These are phyloP conservation scores for Erannis defoliaria DNA, from an alignment of 2,888 invertebrate genomes.

Conservation along the genomic window DNA sequence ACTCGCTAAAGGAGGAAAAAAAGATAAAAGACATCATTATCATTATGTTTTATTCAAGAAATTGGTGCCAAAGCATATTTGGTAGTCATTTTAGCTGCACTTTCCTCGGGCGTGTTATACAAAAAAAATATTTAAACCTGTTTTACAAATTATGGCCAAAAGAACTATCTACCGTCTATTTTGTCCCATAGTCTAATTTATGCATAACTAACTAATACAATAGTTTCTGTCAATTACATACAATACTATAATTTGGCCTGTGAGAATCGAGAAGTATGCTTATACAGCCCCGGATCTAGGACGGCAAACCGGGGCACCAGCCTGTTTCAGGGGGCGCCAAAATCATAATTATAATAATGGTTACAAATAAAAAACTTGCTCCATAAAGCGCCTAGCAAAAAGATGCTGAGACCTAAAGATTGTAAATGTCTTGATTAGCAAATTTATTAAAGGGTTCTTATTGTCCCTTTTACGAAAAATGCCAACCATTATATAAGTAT, in stretches of 20 bases:
- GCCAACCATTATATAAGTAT: no score
- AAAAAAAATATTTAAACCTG: background rate
- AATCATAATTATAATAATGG: no score
- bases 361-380: no score
- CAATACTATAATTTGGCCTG: constrained; percentile 7
- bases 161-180: constrained; percentile 12
- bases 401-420: no score
- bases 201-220: background rate
- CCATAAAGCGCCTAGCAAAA: no score
- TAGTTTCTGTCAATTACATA: constrained; percentile 23
- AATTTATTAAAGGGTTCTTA: no score
- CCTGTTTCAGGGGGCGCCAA: no score
- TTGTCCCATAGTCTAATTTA: constrained; percentile 2
- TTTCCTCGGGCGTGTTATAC: background rate
- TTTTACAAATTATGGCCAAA: background rate
- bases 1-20: background rate
- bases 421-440: no score
- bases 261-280: constrained; percentile 13
- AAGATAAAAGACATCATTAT: background rate
- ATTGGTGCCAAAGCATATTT: background rate
- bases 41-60: background rate
- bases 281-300: no score
- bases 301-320: no score
- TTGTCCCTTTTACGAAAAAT: no score
- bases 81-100: background rate